Evolutionary conservation across 1,140 invertebrate genomes (phyloP).

Genomic region (Rhyzopertha dominica): DNA sequence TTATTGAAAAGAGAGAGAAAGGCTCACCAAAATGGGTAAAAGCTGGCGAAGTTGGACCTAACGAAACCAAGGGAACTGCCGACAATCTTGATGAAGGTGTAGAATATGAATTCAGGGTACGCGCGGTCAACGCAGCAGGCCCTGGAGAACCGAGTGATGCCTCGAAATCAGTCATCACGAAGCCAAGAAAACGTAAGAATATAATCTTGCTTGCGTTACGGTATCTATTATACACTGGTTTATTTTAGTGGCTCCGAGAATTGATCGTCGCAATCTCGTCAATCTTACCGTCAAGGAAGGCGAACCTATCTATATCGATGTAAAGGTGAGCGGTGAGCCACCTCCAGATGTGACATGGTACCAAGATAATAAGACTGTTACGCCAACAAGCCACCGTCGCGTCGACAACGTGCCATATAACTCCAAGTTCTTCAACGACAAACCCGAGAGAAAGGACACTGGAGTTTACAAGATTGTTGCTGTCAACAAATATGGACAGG

Average conservation of each 20-base stretch:
- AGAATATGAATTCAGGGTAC: slow-evolving; percentile 83
- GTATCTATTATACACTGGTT: slow-evolving; percentile 12
- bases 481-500: slow-evolving; percentile 79
- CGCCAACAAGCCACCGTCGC: slow-evolving; percentile 51
- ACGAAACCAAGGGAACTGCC: slow-evolving; percentile 72
- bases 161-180: slow-evolving; percentile 70
- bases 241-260: slow-evolving; percentile 81
- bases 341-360: slow-evolving; percentile 74
- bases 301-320: slow-evolving; percentile 77
- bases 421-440: slow-evolving; percentile 78
- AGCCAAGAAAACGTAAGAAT: slow-evolving; percentile 78
- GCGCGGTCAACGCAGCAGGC: slow-evolving; percentile 72
- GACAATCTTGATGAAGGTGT: slow-evolving; percentile 78
- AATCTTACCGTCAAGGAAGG: slow-evolving; percentile 75
- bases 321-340: slow-evolving; percentile 81
- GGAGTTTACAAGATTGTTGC: slow-evolving; percentile 83
- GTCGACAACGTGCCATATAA: slow-evolving; percentile 85
- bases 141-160: slow-evolving; percentile 73
- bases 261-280: slow-evolving; percentile 76
- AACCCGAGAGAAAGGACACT: slow-evolving; percentile 76
- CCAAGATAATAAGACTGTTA: slow-evolving; percentile 57
- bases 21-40: slow-evolving; percentile 82
- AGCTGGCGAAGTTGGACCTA: slow-evolving; percentile 69
- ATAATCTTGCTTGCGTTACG: slow-evolving; percentile 13
- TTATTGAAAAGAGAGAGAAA: slow-evolving; percentile 92